A percentile compares a stretch with the other conserved stretches of the same genome.
Evolutionary conservation across 2,797 vertebrate species (phyloP).

Genomic region (Falco peregrinus): DNA sequence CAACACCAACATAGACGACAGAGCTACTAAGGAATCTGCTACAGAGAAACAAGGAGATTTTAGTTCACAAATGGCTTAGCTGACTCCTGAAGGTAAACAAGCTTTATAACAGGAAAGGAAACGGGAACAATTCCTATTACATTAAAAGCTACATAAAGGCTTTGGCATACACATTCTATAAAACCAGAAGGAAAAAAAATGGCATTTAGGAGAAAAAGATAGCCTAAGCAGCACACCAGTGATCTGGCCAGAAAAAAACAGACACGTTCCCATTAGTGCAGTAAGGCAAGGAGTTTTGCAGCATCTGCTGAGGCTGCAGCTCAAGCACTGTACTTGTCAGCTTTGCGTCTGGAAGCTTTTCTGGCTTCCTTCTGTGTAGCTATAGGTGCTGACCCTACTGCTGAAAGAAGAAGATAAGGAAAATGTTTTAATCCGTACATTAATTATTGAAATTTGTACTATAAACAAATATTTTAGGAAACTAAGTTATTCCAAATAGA

Average conservation of each 20-base stretch:
- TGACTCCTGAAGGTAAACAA: background rate
- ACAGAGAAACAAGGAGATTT: background rate
- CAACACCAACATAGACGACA: background rate
- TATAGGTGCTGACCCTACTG: constrained; percentile 62
- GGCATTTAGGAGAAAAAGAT: background rate
- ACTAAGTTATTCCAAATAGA: constrained; percentile 20
- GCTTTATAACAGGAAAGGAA: background rate
- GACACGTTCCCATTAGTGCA: background rate
- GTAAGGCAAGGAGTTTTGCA: background rate
- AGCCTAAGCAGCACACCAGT: background rate
- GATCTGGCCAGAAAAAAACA: background rate
- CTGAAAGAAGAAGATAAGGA: constrained; percentile 71
- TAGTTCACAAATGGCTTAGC: background rate
- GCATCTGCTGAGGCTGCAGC: background rate
- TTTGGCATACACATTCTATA: background rate
- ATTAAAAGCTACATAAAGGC: background rate
- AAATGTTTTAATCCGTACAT: constrained; percentile 55
- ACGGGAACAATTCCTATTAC: background rate
- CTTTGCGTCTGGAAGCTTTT: constrained; percentile 24
- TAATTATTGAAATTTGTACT: constrained; percentile 70
- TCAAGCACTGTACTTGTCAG: background rate
- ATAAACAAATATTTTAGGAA: constrained; percentile 69
- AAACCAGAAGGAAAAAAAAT: background rate
- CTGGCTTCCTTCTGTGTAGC: constrained; percentile 9
- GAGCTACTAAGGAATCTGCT: background rate